phyloP scores from a whole-genome alignment of 1,140 invertebrate genomes.

The Odontomachus brunneus region DNA sequence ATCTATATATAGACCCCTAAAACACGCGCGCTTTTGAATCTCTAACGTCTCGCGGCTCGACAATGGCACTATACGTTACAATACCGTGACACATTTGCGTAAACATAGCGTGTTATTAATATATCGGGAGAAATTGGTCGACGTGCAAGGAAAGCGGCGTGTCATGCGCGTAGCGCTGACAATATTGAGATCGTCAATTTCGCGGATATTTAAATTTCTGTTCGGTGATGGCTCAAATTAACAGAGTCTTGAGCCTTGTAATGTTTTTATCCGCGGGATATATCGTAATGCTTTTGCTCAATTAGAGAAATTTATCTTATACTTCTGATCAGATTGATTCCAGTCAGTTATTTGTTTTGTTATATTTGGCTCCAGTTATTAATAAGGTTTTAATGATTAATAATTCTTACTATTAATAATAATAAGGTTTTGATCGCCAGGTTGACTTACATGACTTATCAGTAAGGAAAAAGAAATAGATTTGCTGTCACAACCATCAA shows the following conservation, averaged over 20 bases:
- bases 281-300: too few species aligned
- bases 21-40: slow-evolving; percentile 24
- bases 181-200: background rate
- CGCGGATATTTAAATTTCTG: background rate
- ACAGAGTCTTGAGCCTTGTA: background rate
- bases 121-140: slow-evolving; percentile 9
- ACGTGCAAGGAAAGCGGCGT: background rate
- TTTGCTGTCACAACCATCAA: too few species aligned
- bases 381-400: too few species aligned
- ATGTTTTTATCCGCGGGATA: too few species aligned
- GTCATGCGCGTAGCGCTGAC: background rate
- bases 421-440: too few species aligned
- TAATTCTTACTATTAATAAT: too few species aligned
- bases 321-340: too few species aligned
- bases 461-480: too few species aligned
- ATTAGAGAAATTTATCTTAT: too few species aligned
- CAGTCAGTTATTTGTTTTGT: too few species aligned
- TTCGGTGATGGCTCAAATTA: background rate
- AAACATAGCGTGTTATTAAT: background rate
- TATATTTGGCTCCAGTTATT: too few species aligned
- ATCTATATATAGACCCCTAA: slow-evolving; percentile 44
- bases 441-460: too few species aligned
- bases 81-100: background rate
- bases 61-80: slow-evolving; percentile 32
- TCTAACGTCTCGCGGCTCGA: slow-evolving; percentile 9